Evolutionary conservation across 2,797 vertebrate species (phyloP).

Genomic region (Lepus oiostolus): DNA sequence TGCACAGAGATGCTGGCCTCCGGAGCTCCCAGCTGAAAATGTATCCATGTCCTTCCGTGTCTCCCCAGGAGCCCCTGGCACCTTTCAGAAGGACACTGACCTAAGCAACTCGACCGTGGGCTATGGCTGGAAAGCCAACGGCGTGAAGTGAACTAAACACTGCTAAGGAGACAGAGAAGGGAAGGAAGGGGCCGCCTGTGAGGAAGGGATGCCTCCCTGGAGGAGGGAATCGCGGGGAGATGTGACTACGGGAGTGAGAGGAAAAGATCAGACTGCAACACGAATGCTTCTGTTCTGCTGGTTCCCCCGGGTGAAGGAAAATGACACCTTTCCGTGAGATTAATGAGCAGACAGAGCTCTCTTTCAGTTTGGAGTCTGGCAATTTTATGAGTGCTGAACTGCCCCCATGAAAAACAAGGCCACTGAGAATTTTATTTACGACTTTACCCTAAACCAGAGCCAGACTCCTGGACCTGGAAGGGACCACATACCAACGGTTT

Average conservation of each 20-base stretch:
- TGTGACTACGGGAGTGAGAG: background rate
- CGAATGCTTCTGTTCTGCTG: background rate
- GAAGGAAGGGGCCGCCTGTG: background rate
- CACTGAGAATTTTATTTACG: background rate
- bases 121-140: background rate
- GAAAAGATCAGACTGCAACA: background rate
- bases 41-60: background rate
- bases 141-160: background rate
- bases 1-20: background rate
- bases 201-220: background rate
- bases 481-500: background rate
- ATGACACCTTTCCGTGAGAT: background rate
- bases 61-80: background rate
- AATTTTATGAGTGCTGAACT: background rate
- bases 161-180: background rate
- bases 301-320: conserved; percentile 5
- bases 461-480: background rate
- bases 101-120: background rate
- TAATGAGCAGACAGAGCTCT: background rate
- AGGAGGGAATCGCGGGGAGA: background rate
- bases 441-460: background rate
- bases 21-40: background rate
- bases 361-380: background rate
- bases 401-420: background rate
- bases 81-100: background rate